A percentile compares a stretch with the other conserved stretches of the same genome.
These are phyloP conservation scores for Azemiops feae DNA, from an alignment of 2,113 vertebrate species.

Conservation along the genomic window DNA sequence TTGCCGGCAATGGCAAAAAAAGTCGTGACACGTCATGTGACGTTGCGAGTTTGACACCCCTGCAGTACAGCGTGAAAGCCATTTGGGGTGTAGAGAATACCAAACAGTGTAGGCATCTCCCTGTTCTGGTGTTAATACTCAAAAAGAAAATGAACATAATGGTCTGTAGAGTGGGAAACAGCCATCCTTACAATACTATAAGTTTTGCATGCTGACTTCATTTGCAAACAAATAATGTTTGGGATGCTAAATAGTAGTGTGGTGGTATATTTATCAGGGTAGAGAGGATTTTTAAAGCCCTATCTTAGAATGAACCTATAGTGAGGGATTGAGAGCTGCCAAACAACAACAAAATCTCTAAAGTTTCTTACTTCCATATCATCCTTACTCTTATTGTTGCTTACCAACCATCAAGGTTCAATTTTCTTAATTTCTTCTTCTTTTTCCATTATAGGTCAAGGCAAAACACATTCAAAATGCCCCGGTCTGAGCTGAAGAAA, in stretches of 20 bases:
- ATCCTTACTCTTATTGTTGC: neutral
- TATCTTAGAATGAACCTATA: neutral
- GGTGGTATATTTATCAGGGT: neutral
- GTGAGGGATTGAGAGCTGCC: neutral
- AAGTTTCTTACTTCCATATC: accelerated
- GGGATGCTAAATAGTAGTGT: neutral
- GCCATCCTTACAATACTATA: neutral
- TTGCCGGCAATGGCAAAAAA: too few relatives aligned
- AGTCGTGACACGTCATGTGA: too few relatives aligned
- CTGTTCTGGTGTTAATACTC: neutral
- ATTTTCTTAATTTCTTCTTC: neutral
- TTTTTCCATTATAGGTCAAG: conserved; percentile 52
- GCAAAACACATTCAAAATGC: conserved; percentile 40
- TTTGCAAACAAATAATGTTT: neutral
- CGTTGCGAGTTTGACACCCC: too few relatives aligned
- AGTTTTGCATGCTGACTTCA: neutral
- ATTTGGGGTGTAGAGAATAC: neutral
- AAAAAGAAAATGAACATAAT: neutral
- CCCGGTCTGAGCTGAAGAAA: conserved; percentile 37
- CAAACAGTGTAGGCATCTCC: neutral
- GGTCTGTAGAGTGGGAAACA: neutral
- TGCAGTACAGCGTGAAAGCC: neutral
- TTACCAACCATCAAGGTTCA: neutral
- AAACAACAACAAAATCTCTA: neutral
- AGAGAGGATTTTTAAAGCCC: neutral